A percentile compares a stretch with the other conserved stretches of the same genome.
These are phyloP conservation scores for Nannobrachium achirus DNA, from an alignment of 2,113 vertebrate species.

Conservation along the genomic window DNA sequence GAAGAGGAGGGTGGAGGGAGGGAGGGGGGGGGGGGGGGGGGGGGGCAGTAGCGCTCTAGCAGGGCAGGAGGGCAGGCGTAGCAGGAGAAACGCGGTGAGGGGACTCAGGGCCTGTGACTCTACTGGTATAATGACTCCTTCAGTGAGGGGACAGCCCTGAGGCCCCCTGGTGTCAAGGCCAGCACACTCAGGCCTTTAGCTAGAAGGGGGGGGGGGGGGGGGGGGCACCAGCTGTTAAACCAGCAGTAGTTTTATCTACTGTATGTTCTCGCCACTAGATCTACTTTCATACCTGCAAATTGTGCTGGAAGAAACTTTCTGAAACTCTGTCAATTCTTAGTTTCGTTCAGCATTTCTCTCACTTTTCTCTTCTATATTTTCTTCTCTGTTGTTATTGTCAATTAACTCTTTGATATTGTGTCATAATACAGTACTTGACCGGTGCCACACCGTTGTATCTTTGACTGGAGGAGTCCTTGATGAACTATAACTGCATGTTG, in stretches of 20 bases:
- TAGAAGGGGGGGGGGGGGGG: conserved; percentile 19
- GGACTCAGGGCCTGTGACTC: conserved; percentile 25
- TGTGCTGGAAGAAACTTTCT: no score
- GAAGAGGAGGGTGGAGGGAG: conserved; percentile 26
- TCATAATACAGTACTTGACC: neutral
- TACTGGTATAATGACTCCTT: conserved; percentile 36
- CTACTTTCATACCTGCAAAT: no score
- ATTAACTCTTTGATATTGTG: neutral
- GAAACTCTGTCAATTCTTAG: no score
- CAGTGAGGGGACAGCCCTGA: conserved; percentile 23
- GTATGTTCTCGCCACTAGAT: neutral
- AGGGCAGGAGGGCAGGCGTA: conserved; percentile 19
- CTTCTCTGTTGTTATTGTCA: neutral
- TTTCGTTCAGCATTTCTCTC: neutral
- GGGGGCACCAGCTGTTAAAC: conserved; percentile 30
- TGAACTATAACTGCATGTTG: no score
- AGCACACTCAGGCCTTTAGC: conserved; percentile 25
- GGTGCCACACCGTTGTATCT: no score
- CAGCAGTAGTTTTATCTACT: neutral
- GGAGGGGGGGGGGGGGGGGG: conserved; percentile 22
- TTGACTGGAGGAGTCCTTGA: no score
- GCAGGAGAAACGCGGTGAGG: conserved; percentile 31
- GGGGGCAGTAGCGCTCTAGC: neutral
- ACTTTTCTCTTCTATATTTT: neutral
- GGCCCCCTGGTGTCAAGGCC: conserved; percentile 19